Percentiles rank a stretch among this genome's conserved stretches.
Evolutionary conservation across 2,113 vertebrate genomes (phyloP).

Genomic region (human (Homo sapiens)): DNA sequence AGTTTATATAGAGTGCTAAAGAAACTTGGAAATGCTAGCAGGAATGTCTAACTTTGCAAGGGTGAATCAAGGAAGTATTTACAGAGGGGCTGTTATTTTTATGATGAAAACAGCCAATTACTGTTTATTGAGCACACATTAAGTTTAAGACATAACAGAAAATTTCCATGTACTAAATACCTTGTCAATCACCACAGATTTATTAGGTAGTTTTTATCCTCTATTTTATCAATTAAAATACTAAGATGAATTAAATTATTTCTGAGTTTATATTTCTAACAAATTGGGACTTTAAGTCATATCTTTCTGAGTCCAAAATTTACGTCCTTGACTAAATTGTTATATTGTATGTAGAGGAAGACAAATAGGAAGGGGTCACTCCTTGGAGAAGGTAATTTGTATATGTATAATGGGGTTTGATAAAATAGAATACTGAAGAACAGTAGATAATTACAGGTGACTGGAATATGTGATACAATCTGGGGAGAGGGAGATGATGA

Average conservation of each 20-base stretch:
- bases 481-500: neutral
- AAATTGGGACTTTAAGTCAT: neutral
- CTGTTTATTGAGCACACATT: neutral
- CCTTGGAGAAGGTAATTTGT: neutral
- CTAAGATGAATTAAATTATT: neutral
- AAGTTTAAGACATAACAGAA: neutral
- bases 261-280: neutral
- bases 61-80: neutral
- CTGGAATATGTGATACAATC: neutral
- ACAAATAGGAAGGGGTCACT: neutral
- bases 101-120: neutral
- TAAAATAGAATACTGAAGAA: neutral
- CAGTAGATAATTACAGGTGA: neutral
- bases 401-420: neutral
- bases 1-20: neutral
- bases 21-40: neutral
- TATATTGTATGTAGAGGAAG: neutral
- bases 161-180: neutral
- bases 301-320: neutral
- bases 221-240: slow-evolving; percentile 3
- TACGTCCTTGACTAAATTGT: neutral
- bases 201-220: neutral
- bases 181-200: neutral
- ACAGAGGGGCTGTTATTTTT: neutral
- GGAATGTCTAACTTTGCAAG: neutral